Percentiles rank a stretch among this genome's conserved stretches.
These are phyloP conservation scores for Microcebus murinus DNA, from an alignment of 2,113 vertebrate genomes.

Conservation along the genomic window DNA sequence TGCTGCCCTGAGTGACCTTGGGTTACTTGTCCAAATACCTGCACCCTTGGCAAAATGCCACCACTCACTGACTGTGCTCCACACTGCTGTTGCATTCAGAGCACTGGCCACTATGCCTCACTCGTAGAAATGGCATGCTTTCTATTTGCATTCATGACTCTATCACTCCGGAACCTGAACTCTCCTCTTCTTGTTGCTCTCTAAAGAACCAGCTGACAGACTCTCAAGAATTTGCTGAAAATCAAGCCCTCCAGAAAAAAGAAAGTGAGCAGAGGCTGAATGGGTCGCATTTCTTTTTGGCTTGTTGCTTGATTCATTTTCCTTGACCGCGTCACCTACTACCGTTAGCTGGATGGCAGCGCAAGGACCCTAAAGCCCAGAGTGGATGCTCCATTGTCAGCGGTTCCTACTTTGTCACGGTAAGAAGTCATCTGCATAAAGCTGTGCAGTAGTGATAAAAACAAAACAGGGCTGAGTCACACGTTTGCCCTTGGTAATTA, in stretches of 20 bases:
- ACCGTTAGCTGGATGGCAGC: neutral
- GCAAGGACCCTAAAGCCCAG: neutral
- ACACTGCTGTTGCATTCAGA: neutral
- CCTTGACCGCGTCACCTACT: neutral
- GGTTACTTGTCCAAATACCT: neutral
- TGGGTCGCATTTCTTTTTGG: neutral
- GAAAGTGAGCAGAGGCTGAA: neutral
- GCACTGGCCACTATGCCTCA: rapidly evolving
- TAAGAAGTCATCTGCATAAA: neutral
- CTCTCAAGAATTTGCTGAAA: neutral
- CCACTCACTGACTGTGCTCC: rapidly evolving
- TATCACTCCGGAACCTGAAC: neutral
- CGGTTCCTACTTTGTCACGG: neutral
- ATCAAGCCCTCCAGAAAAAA: neutral
- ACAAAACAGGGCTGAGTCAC: neutral
- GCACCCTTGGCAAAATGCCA: neutral
- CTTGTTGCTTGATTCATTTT: neutral
- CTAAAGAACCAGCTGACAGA: neutral
- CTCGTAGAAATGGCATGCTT: neutral
- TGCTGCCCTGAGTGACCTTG: neutral
- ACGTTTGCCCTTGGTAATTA: neutral
- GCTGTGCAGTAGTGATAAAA: neutral
- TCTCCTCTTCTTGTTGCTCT: neutral
- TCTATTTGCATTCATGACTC: neutral
- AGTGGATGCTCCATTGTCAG: neutral